Percentiles rank a stretch among this genome's conserved stretches.
These are phyloP conservation scores for Periplaneta americana DNA, from an alignment of 1,140 invertebrate genomes.

Conservation along the genomic window DNA sequence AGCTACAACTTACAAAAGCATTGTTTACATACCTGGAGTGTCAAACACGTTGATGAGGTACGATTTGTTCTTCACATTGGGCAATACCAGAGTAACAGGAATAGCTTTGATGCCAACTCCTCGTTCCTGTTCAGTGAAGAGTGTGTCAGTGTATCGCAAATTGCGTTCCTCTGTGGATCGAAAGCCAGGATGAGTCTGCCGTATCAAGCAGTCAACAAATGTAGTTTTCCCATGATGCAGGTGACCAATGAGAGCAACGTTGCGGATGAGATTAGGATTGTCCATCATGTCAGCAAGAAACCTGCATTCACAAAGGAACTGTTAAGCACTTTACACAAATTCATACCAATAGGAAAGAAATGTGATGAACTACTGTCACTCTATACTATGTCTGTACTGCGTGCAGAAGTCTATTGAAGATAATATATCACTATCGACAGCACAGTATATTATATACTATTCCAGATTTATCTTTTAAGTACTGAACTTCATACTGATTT, in stretches of 20 bases:
- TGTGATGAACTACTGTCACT: no score
- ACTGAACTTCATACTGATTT: no score
- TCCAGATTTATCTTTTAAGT: no score
- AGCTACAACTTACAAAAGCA: no score
- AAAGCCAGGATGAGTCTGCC: slow-evolving; percentile 94
- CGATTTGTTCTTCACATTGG: slow-evolving; percentile 91
- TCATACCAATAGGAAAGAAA: neutral
- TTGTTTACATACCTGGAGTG: slow-evolving; percentile 80
- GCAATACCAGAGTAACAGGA: slow-evolving; percentile 90
- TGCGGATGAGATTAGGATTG: slow-evolving; percentile 88
- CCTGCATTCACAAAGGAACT: slow-evolving; percentile 29
- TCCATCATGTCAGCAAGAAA: slow-evolving; percentile 98
- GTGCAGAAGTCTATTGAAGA: no score
- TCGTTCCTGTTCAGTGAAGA: slow-evolving; percentile 97
- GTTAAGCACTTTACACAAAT: neutral
- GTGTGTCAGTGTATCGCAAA: slow-evolving; percentile 90
- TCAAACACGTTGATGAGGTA: slow-evolving; percentile 96
- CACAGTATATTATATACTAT: no score
- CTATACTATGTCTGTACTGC: no score
- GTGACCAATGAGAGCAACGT: slow-evolving; percentile 94
- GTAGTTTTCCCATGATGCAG: slow-evolving; percentile 99
- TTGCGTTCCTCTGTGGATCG: slow-evolving; percentile 68
- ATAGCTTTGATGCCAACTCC: slow-evolving; percentile 96
- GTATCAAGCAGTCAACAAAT: slow-evolving; percentile 94
- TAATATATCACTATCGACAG: no score